Conservation (phyloP, 2,888 invertebrate species). For the Tetranychus truncatus region DNA sequence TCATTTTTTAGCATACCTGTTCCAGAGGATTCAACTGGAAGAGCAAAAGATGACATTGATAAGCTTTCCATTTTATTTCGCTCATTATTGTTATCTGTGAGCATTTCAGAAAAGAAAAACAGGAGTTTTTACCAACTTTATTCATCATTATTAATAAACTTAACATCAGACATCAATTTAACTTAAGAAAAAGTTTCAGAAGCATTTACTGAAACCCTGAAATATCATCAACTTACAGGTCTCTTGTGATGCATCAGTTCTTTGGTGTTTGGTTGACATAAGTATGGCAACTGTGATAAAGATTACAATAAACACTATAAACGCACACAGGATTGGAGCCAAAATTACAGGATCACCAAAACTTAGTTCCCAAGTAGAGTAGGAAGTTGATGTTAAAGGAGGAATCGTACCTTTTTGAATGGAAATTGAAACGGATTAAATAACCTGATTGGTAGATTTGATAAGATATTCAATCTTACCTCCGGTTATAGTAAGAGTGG, state of each 20-base stretch:
- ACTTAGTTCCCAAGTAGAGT: conserved; percentile 8
- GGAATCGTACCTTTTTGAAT: conserved; percentile 2
- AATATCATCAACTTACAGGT: not conserved
- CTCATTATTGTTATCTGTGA: not conserved
- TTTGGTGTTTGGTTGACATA: conserved; percentile 6
- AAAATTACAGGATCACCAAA: conserved; percentile 11
- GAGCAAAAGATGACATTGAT: conserved; percentile 10
- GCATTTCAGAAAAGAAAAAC: not conserved
- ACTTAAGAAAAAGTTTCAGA: not conserved
- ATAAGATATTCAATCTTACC: conserved; percentile 12
- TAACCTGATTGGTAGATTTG: not conserved
- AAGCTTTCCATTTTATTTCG: conserved; percentile 12
- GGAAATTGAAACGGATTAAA: not conserved
- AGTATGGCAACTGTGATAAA: conserved; percentile 1
- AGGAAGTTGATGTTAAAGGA: not conserved
- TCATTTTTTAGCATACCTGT: not conserved
- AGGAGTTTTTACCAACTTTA: too few relatives aligned
- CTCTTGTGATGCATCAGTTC: not conserved
- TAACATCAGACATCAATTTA: not conserved
- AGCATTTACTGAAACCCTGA: too few relatives aligned
- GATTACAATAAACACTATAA: conserved; percentile 2
- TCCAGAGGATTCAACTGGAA: not conserved
- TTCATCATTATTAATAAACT: too few relatives aligned
- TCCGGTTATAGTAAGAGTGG: conserved; percentile 29
- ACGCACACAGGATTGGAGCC: conserved; percentile 10